Evolutionary conservation across 2,888 invertebrate species (phyloP), one percentile per base, ranked within the genome.

Genomic region (Apoda limacodes): DNA sequence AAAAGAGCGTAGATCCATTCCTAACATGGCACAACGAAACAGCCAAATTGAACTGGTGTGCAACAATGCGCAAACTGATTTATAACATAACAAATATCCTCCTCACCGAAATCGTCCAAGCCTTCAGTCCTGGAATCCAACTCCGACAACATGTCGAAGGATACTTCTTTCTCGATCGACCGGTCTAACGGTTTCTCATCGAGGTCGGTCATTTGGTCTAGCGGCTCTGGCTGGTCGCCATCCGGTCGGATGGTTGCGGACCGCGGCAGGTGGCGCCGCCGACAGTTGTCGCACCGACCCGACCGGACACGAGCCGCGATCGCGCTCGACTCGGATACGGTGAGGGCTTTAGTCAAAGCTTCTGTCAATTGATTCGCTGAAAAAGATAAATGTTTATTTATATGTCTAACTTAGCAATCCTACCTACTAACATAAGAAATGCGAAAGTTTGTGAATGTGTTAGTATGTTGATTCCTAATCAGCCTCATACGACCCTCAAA

Each of bases 301-400:
- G 52, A 45, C 7, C 41, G 13, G 2, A 52, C 45, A 13, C 69
- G 55, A 26, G 68, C 64, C 12, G 54, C 50, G n/a, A 70, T 55
- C 0, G 48, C 45, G 2, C 44, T 52, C 6, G 62, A 51, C 29
- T 66, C 71, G 40, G 48, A 45, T 26, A 67, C 61, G 0, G 45
- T 31, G 21, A 78, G 47, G 2, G 69, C 68, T 5, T 52, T 51
- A 2, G 62, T 54, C 9, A 76, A 48, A 1, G 59, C 42, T 38
- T 62, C 59, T 4, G 67, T 69, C 24, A 72, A 54, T 42, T 72
- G 66, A 41, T 54, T 69, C 9, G 64, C 71, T 71, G 56, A 0
- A 32, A 39, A 14, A 23, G 12, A 29, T 0, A 19, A 13, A 6
- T n/a, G n/a, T n/a, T n/a, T n/a, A n/a, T n/a, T n/a, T n/a, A n/a